These are phyloP conservation scores for Lepidurus arcticus DNA, from an alignment of 1,140 invertebrate genomes.

Conservation along the genomic window DNA sequence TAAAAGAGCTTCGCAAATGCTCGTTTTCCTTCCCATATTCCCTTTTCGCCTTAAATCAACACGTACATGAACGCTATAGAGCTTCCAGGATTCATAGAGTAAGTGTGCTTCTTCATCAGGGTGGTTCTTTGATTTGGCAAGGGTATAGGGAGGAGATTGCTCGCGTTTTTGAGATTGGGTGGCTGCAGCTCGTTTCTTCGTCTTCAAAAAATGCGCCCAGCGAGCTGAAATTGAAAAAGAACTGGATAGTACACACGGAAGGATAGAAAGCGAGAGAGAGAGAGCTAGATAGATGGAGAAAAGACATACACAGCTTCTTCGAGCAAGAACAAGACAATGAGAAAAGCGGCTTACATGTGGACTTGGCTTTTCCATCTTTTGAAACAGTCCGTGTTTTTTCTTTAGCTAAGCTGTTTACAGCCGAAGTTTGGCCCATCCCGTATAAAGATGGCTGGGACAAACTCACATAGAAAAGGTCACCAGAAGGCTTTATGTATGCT, in stretches of 20 bases:
- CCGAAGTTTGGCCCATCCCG: background rate
- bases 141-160: background rate
- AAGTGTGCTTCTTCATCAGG: background rate
- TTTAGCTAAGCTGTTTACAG: background rate
- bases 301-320: background rate
- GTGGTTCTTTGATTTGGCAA: background rate
- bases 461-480: constrained; percentile 6
- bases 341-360: constrained; percentile 2
- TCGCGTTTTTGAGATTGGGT: background rate
- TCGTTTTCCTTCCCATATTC: constrained; percentile 6
- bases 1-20: constrained; percentile 4
- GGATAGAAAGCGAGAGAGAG: background rate
- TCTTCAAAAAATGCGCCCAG: background rate
- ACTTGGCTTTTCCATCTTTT: background rate
- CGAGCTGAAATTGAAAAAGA: constrained; percentile 1
- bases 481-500: constrained; percentile 6
- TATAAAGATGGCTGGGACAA: background rate
- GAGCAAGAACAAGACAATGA: background rate
- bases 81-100: background rate
- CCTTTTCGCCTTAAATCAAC: background rate
- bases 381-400: background rate
- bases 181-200: constrained; percentile 1
- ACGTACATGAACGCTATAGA: background rate
- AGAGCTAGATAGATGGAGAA: background rate
- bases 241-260: background rate